Evolutionary conservation across 1,140 invertebrate genomes (phyloP), one percentile per base, ranked within the genome.

Genomic region (Calliopsis andreniformis): DNA sequence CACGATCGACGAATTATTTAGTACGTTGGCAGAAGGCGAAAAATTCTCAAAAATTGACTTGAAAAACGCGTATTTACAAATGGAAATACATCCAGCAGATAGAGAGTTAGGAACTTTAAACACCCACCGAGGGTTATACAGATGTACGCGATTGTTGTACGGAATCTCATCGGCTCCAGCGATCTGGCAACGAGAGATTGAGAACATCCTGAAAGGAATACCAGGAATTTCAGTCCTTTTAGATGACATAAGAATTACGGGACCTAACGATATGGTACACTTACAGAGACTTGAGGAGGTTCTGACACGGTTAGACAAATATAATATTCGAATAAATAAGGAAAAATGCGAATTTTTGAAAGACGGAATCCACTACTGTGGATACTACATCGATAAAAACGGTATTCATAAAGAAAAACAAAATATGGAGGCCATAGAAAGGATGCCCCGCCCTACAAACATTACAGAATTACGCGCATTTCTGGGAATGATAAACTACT

Each of bases 81-180:
- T 82, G 35, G 49, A 71, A 14, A 14, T 79, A 6, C 64, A 68
- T 12, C 71, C 78, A 1, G 55, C 73, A 8, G 42, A 49, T 14
- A 35, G 16, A 8, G 43, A 71, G 16, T n/a, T 71, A 5, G 12
- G 79, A 47, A 79, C 71, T 1, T 43, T 82, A 10, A 76, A 55
- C 61, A 83, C 78, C 1, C 76, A 79, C 16, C 77, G 63, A 30
- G 78, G 78, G 7, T 56, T 83, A 16, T 80, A 66, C 39, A 53
- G 53, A 56, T 61, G 35, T 0, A 73, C 53, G 1, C 35, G 70
- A 10, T 28, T 78, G 18, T 30, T 53, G 51, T 79, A 67, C 32
- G 70, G 61, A 0, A 47, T 73, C 5, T 47, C 70, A 0, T 30
- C 58, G 0, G 58, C n/a, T 1, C 58, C 45, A 0, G 42, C 59